Evolutionary conservation across 2,888 invertebrate species (phyloP).

Genomic region (Thecocarcelia acutangulata): DNA sequence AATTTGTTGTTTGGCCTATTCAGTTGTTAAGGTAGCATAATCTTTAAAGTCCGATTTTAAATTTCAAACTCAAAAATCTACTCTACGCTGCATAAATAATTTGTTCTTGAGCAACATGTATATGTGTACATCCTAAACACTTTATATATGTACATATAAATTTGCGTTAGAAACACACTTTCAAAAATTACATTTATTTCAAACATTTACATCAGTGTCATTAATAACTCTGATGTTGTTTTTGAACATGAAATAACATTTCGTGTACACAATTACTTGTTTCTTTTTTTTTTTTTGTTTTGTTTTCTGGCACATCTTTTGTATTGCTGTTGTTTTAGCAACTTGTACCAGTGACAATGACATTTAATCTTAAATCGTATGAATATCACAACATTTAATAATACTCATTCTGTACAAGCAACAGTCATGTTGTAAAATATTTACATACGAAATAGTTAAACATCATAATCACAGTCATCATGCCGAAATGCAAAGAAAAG

Average conservation of each 20-base stretch:
- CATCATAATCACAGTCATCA: conserved; percentile 58
- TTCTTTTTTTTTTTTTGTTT: background rate
- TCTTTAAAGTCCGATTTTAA: no score
- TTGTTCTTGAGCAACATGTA: no score
- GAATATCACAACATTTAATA: conserved; percentile 31
- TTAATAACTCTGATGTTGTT: conserved; percentile 37
- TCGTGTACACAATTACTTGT: conserved; percentile 4
- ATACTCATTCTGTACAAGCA: conserved; percentile 9
- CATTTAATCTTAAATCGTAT: conserved; percentile 49
- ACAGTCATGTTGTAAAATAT: conserved; percentile 48
- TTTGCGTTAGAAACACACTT: background rate
- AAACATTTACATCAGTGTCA: conserved; percentile 8
- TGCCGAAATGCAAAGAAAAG: conserved; percentile 1
- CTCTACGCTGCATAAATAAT: no score
- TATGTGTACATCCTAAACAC: background rate
- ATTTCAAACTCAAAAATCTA: no score
- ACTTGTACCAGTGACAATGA: conserved; percentile 57
- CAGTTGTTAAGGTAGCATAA: no score
- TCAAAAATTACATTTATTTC: conserved; percentile 6
- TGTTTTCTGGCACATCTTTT: background rate
- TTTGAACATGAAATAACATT: conserved; percentile 44
- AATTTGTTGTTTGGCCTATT: no score
- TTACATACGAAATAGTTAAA: conserved; percentile 62
- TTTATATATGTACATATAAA: background rate
- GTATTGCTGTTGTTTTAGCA: background rate